Evolutionary conservation across 2,113 vertebrate species (phyloP), one percentile per base, ranked within the genome.

Genomic region (Tragelaphus scriptus): DNA sequence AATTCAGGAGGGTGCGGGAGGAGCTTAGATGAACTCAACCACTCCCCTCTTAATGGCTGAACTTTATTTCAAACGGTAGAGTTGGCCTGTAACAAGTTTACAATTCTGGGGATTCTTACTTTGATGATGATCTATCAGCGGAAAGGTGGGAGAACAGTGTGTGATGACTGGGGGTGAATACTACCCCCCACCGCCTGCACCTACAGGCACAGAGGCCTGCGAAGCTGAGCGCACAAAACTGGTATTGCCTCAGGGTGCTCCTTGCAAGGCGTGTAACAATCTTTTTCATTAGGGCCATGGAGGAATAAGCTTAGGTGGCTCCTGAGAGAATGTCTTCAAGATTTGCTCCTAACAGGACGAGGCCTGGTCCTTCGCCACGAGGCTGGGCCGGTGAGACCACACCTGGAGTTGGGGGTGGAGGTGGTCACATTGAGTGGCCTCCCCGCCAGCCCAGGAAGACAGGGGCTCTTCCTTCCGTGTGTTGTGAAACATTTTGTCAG

Each of bases 381-480:
- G 28, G 19, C 30, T 55, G 19, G 2, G 16, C 19, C 25, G 2
- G 3, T 12, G 13, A 25, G 11, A 14, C 55, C 23, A 17, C 21
- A 7, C 16, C 5, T 28, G 77, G 2, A 1, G 2, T 2, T 0
- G 7, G 0, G 15, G 7, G 2, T 0, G 15, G 7, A 5, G 19
- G 28, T 71, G 9, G n/a, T 40, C 68, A 12, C 19, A 6, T 3
- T 71, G 65, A 36, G n/a, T 71, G 11, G 21, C 65, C 65, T 71
- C 21, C 65, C n/a, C 0, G 10, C 16, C 2, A 3, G 9, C 28
- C 16, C 0, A 2, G 14, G 19, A 80, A 40, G 51, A 30, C 23
- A 32, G 6, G 6, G 5, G 7, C 84, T 28, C 30, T 26, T 49
- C 30, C 3, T 26, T 36, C 25, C 0, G 0, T 15, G 32, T 7